Evolutionary conservation across 2,888 invertebrate species (phyloP), one percentile per base, ranked within the genome.

Genomic region (Brenthis ino): DNA sequence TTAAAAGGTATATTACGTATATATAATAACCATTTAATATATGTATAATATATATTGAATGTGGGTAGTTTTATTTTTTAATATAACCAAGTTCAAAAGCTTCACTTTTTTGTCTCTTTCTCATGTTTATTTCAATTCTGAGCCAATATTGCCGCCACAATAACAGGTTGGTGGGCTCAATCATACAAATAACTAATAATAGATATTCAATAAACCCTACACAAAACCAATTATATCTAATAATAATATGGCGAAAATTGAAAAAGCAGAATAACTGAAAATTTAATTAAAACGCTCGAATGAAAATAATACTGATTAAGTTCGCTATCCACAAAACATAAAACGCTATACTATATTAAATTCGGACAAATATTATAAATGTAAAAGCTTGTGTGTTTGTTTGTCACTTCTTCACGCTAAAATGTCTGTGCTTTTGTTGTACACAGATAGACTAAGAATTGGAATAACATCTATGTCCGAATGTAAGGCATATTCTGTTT

Each of bases 261-360:
- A 65, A 63, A 43, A 53, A 53, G 43, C 12, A 28, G 20, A 58
- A 65, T 53, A 58, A 65, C 57, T 65, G 58, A 65, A 65, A 65
- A 54, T 58, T 58, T 58, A 65, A 65, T 58, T 65, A 65, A 65
- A 65, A 58, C 53, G 24, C 64, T 56, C 53, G 47, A 57, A 65
- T 65, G 58, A 65, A 58, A 65, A 65, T 65, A 58, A 65, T 65
- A 53, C 65, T 53, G 53, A 13, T 57, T 37, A 47, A 58, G 8
- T 24, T 58, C 6, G 14, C 13, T 47, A 28, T 8, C 47, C 47
- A 58, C n/a, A 37, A 13, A 58, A 43, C 24, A 53, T 50, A 57
- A 16, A 20, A 51, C 37, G 51, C n/a, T 57, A 65, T 51, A 33
- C 16, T 20, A 58, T 3, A 47, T 13, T 12, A 6, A 57, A 8